Conservation (phyloP, 2,113 vertebrate species). For the Hyla sarda region DNA sequence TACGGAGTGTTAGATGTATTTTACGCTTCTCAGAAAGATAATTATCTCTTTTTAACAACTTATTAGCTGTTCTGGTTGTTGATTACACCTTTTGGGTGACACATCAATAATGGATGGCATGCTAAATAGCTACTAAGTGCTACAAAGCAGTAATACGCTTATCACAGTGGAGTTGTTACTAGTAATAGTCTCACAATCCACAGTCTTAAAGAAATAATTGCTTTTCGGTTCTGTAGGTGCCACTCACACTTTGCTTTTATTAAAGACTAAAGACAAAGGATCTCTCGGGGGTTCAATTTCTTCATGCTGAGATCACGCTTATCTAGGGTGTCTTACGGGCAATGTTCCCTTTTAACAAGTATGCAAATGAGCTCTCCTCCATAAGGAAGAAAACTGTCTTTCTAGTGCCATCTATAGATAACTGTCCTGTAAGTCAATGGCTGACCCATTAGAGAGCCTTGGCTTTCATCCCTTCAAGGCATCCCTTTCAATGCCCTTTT, state of each 20-base stretch:
- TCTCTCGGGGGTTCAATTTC: no score
- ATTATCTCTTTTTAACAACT: conserved; percentile 53
- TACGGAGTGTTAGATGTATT: background rate
- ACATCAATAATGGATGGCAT: conserved; percentile 35
- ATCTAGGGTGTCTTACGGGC: no score
- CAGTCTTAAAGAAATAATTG: conserved; percentile 33
- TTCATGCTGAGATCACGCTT: no score
- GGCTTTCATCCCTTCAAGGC: no score
- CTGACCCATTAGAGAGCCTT: no score
- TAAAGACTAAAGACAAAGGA: background rate
- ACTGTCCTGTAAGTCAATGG: no score
- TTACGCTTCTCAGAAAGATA: conserved; percentile 10
- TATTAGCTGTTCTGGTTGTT: conserved; percentile 47
- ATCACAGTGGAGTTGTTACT: conserved; percentile 36
- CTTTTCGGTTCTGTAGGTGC: conserved; percentile 15
- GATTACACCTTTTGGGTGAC: conserved; percentile 55
- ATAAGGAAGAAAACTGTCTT: no score
- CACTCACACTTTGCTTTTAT: background rate
- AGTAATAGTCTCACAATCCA: conserved; percentile 39
- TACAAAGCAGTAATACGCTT: conserved; percentile 20
- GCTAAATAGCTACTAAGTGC: conserved; percentile 46
- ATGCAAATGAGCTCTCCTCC: no score
- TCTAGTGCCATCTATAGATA: no score
- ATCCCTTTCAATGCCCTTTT: no score
- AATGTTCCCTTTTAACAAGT: no score